Percentiles rank a stretch among this genome's conserved stretches.
Evolutionary conservation across 1,140 invertebrate species (phyloP).

Genomic region (Mamestra configurata): DNA sequence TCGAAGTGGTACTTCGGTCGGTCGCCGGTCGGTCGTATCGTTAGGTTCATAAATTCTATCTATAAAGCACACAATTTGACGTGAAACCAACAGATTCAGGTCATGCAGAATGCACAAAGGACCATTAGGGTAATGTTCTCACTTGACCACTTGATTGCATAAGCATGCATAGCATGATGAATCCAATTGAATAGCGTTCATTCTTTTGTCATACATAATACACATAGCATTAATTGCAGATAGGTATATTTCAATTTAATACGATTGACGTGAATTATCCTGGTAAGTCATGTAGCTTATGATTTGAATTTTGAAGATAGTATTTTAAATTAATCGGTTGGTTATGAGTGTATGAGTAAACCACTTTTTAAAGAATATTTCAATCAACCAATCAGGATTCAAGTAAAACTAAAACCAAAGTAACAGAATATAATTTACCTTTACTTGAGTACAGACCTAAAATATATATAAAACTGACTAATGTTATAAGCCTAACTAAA

Average conservation of each 20-base stretch:
- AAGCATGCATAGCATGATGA: not conserved
- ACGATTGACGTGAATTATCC: not conserved
- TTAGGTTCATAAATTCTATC: not conserved
- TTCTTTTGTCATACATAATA: constrained; percentile 2
- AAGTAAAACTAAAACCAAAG: too few species aligned
- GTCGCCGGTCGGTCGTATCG: too few species aligned
- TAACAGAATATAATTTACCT: too few species aligned
- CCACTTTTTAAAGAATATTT: too few species aligned
- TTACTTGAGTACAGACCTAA: too few species aligned
- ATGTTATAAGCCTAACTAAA: too few species aligned
- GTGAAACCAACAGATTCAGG: constrained; percentile 1
- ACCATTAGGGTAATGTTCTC: constrained; percentile 16
- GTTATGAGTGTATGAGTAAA: too few species aligned
- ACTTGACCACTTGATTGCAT: constrained; percentile 35
- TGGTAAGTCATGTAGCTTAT: not conserved
- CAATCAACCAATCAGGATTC: too few species aligned
- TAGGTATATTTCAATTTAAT: not conserved
- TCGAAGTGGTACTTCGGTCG: too few species aligned
- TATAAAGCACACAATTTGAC: constrained; percentile 4
- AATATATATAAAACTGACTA: too few species aligned
- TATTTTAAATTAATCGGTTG: too few species aligned
- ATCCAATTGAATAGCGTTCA: constrained; percentile 9
- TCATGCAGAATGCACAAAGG: constrained; percentile 25
- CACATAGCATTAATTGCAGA: not conserved
- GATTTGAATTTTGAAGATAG: too few species aligned